Percentiles rank a stretch among this genome's conserved stretches.
phyloP scores from a whole-genome alignment of 2,113 vertebrate species.

The Cranoglanis bouderius region DNA sequence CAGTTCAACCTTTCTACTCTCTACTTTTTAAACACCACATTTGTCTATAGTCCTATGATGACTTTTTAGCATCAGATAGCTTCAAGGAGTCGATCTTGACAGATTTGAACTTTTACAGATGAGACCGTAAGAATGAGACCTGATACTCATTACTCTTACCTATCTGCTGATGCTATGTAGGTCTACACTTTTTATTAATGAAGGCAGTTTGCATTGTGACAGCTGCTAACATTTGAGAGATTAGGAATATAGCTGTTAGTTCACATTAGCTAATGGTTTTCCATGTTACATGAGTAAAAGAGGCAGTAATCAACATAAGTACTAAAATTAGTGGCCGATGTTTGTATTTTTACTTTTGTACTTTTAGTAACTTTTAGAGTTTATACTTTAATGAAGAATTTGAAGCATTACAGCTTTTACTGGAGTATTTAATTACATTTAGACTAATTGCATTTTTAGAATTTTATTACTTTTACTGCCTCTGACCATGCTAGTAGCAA shows the following conservation, averaged over 20 bases:
- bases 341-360: neutral
- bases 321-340: neutral
- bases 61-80: neutral
- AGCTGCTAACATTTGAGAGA: neutral
- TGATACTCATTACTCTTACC: neutral
- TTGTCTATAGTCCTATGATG: neutral
- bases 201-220: neutral
- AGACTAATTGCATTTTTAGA: neutral
- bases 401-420: neutral
- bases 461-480: neutral
- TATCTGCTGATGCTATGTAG: neutral
- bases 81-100: neutral
- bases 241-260: neutral
- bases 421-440: neutral
- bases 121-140: neutral
- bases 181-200: neutral
- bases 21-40: neutral
- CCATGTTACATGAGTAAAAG: neutral
- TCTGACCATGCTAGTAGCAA: neutral
- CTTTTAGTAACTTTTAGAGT: neutral
- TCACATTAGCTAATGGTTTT: neutral
- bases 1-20: neutral
- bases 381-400: neutral
- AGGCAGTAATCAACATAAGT: too few relatives aligned
- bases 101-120: neutral